phyloP scores from a whole-genome alignment of 2,888 invertebrate genomes.

The Schrankia costaestrigalis region DNA sequence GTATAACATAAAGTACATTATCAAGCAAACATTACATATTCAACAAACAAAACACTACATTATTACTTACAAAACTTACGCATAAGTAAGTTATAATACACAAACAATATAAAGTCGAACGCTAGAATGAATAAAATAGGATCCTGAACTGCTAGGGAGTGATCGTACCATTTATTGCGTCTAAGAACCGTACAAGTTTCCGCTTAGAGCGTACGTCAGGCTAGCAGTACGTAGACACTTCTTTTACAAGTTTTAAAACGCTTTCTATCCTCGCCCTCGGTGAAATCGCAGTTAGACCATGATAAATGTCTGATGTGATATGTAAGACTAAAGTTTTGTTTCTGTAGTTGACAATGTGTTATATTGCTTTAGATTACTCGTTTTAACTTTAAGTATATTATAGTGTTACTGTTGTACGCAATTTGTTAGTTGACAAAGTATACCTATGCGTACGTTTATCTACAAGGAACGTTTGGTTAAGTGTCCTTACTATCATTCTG shows the following conservation, averaged over 20 bases:
- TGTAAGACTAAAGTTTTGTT: slow-evolving; percentile 18
- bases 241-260: slow-evolving; percentile 72
- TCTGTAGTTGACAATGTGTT: slow-evolving; percentile 4
- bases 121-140: slow-evolving; percentile 48
- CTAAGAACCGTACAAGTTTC: slow-evolving; percentile 67
- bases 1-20: too few species aligned
- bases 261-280: slow-evolving; percentile 37
- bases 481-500: too few species aligned
- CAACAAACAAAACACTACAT: too few species aligned
- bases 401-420: too few species aligned
- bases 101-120: slow-evolving; percentile 32
- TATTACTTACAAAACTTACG: too few species aligned
- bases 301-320: slow-evolving; percentile 30
- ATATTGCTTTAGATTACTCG: too few species aligned
- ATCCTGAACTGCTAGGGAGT: slow-evolving; percentile 54
- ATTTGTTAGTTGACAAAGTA: too few species aligned
- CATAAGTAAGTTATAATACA: slow-evolving; percentile 12
- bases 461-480: too few species aligned
- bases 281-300: slow-evolving; percentile 26
- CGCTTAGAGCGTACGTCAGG: slow-evolving; percentile 49
- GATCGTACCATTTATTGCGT: slow-evolving; percentile 73
- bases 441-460: too few species aligned
- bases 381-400: too few species aligned
- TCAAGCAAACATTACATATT: too few species aligned
- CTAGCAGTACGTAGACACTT: slow-evolving; percentile 40